Evolutionary conservation across 2,113 vertebrate genomes (phyloP), one percentile per base, ranked within the genome.

Genomic region (Rhegmatorhina hoffmannsi): DNA sequence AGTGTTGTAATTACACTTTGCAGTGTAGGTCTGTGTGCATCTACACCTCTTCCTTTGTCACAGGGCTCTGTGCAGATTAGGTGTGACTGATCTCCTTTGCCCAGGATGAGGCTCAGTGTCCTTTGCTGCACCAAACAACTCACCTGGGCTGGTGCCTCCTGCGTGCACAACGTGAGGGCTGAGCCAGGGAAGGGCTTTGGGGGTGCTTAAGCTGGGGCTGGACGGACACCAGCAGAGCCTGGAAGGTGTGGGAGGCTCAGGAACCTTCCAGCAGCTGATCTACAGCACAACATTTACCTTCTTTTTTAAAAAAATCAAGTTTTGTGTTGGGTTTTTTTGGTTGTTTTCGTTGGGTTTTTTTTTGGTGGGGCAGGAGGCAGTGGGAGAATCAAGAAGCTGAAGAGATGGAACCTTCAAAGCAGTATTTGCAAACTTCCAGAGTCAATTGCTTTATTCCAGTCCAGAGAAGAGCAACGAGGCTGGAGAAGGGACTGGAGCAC

Each of bases 11-110:
- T 81, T 62, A 59, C 50, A 5, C 28, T 33, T 25, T 2, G 55
- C 3, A 64, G 28, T 17, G 31, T 31, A 2, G 0, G 3, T 5
- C 40, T 56, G n/a, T 63, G 29, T 31, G 3, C 25, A 3, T 26
- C 40, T 2, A 4, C 9, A 24, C 18, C 34, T 72, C 8, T 4
- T 6, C 0, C 34, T 40, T 7, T 34, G 20, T 80, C 31, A 38
- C 31, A 9, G 62, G 53, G 34, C 59, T 55, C 8, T 13, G 40
- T 13, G 72, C 34, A 20, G 21, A 72, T 28, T 12, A 62, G 25
- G 8, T 16, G 67, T 76, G 78, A 47, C 69, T 44, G 80, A 76
- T 85, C n/a, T 74, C 36, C 5, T n/a, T 20, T 84, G 68, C 9
- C 59, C 17, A 7, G 67, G 58, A 63, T 76, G 44, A 5, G 67